A percentile compares a stretch with the other conserved stretches of the same genome.
Conservation (phyloP, 2,888 invertebrate species). For the Monoplex corrugatus region DNA sequence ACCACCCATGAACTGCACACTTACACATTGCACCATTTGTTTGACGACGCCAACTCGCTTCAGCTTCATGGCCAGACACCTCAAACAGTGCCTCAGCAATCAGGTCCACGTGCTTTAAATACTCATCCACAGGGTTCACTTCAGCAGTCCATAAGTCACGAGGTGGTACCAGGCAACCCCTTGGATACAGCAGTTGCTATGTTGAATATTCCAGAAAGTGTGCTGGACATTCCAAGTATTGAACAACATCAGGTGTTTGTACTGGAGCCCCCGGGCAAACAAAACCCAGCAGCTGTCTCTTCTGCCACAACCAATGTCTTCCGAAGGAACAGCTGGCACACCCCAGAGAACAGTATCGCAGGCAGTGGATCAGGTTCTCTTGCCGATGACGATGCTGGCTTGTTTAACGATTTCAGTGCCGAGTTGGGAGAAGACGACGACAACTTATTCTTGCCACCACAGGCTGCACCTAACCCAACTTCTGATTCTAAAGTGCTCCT, state of each 20-base stretch:
- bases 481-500: not conserved
- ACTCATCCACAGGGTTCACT: not conserved
- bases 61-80: not conserved
- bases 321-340: slow-evolving; percentile 41
- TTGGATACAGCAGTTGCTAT: slow-evolving; percentile 23
- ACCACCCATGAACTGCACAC: not conserved
- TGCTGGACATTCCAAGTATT: slow-evolving; percentile 15
- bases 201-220: slow-evolving; percentile 18
- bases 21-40: slow-evolving; percentile 34
- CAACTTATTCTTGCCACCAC: slow-evolving; percentile 13
- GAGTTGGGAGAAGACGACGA: slow-evolving; percentile 48
- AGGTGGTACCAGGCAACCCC: slow-evolving; percentile 5
- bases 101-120: not conserved
- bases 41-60: slow-evolving; percentile 1
- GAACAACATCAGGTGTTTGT: slow-evolving; percentile 46
- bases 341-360: slow-evolving; percentile 41
- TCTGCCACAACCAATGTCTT: not conserved
- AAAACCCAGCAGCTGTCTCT: not conserved
- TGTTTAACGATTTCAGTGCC: slow-evolving; percentile 18
- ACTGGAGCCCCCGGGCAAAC: slow-evolving; percentile 33
- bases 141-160: not conserved
- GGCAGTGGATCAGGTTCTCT: slow-evolving; percentile 19
- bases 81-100: not conserved
- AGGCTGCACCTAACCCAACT: not conserved
- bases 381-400: not conserved